Base-by-base conservation (phyloP, 64 coral and sea anemone species). In the Montipora sp. region DNA sequence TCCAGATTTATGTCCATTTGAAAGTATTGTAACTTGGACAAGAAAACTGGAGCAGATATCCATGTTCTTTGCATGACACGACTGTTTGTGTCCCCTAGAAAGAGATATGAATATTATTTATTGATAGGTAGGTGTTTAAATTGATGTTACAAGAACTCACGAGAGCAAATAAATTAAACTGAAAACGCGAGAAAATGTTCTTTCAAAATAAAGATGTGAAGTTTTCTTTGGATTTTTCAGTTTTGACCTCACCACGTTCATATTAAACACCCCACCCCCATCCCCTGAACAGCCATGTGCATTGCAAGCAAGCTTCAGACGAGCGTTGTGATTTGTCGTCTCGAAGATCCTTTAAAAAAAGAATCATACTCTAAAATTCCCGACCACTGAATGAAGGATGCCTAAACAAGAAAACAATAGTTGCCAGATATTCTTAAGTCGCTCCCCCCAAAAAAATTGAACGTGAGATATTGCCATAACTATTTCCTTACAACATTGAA, bases 61-160 rank as follows among this genome's bases (percentile, higher is more conserved):
- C 60, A 4, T 63, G 60, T 63, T 63, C 60, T 63, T 63, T 63
- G 60, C 7, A 63, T 14, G 60, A 63, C 60, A 15, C 60, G 9
- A 63, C 9, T 14, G 53, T 57, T 36, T 8, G 53, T 57, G 53
- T 57, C 11, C 6, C 11, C 11, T 57, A 11, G 11, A 57, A 57
- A 57, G 53, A 57, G 11, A 3, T 8, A 57, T 6, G 53, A 57
- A 68, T 47, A 84, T 84, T 83, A 85, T 85, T 85, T 85, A 85
- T 71, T 72, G 36, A 46, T 85, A 85, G 82, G 49, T 85, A 85
- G 82, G 82, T 71, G 45, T 85, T 85, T 85, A 50, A 85, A 85
- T 85, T 71, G 46, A 44, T 85, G 82, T 70, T 83, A 11, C 48
- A 63, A 72, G 82, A 69, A 85, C 48, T 84, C 65, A 85, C 71